Evolutionary conservation across 2,113 vertebrate species (phyloP).

Genomic region (Euleptes europaea): DNA sequence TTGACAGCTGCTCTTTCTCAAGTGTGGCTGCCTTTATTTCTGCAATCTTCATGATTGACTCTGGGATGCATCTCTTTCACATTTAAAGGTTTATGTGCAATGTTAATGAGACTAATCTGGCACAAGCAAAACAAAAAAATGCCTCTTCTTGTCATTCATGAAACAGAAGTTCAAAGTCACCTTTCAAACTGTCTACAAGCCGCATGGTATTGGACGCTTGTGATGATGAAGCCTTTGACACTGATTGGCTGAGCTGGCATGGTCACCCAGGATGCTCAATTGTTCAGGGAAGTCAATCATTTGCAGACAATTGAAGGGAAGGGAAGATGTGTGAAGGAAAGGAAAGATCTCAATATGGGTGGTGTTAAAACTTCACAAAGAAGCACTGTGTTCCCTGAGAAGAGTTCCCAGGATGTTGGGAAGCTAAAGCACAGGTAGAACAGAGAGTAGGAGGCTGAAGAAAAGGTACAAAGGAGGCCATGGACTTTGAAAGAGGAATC

Average conservation of each 20-base stretch:
- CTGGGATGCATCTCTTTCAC: constrained; percentile 18
- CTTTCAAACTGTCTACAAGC: background rate
- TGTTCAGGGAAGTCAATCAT: background rate
- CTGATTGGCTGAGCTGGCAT: background rate
- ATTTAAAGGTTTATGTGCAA: constrained; percentile 43
- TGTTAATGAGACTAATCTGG: constrained; percentile 42
- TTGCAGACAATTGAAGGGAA: background rate
- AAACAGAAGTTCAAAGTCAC: background rate
- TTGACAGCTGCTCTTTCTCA: constrained; percentile 56
- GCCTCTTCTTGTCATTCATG: background rate
- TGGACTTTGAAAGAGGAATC: no score
- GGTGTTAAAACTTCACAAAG: background rate
- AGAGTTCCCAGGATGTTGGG: background rate
- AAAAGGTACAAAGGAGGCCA: no score
- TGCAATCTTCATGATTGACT: constrained; percentile 26
- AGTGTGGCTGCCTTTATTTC: constrained; percentile 42
- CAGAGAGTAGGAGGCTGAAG: no score
- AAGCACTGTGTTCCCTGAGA: background rate
- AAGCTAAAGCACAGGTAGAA: background rate
- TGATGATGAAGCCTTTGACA: background rate
- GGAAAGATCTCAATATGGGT: background rate
- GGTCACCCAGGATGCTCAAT: background rate
- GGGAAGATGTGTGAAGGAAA: background rate
- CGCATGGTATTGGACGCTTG: background rate
- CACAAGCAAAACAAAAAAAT: constrained; percentile 7